Evolutionary conservation across 2,888 invertebrate genomes (phyloP), one percentile per base, ranked within the genome.

Genomic region (Eupithecia abbreviata): DNA sequence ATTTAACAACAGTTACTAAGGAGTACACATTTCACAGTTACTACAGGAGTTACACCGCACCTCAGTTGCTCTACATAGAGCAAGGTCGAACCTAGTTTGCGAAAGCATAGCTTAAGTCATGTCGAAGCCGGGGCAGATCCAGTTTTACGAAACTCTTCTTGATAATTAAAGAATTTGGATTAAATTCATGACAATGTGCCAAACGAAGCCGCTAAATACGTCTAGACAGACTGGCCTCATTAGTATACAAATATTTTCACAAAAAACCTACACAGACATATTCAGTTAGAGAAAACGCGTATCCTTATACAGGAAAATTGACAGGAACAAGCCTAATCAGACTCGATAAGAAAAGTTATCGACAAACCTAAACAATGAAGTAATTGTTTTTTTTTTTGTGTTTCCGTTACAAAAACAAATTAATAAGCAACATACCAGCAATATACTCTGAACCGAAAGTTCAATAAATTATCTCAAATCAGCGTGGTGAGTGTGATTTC

Each of bases 11-110:
- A 76, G 77, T 75, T 49, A n/a, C 72, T 77, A 72, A 18, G n/a
- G n/a, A 66, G 42, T 30, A 66, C 45, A 45, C 68, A 18, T 45
- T n/a, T 10, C 70, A 66, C 75, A 68, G 66, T 42, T 66, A 42
- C 66, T 42, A 15, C 66, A 66, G 13, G 66, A 66, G 66, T 47
- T 42, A 66, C 72, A 82, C 84, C 84, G 80, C 84, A 84, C 83
- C 83, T 85, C 82, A 82, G 80, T 80, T 81, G 81, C 77, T 79
- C 76, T 82, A 79, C 78, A 77, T 80, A 77, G 65, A 62, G 68
- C 83, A 82, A 83, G 82, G 82, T 82, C 82, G 80, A 72, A 72
- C 41, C 74, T 79, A 79, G 72, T 71, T 78, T 66, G 72, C 78
- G 70, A 77, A 75, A 72, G 74, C 51, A 12, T 18, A 58, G 58